These are phyloP conservation scores for Kryptopterus vitreolus DNA, from an alignment of 2,797 vertebrate species.

Conservation along the genomic window DNA sequence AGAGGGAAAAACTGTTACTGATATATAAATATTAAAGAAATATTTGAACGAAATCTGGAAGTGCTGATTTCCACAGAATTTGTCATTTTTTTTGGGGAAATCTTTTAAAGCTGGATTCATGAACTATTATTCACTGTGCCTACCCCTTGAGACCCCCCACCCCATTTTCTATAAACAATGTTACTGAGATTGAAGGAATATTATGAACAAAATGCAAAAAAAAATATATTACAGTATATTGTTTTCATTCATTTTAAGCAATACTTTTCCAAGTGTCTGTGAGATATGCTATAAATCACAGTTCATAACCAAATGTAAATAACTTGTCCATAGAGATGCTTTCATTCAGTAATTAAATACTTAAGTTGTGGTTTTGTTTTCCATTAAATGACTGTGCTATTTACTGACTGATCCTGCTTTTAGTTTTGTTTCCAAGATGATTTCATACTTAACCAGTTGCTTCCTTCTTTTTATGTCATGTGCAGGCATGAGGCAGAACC, in stretches of 20 bases:
- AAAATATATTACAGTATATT: constrained; percentile 35
- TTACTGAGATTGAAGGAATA: constrained; percentile 9
- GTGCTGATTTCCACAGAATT: not conserved
- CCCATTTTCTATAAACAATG: not conserved
- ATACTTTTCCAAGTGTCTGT: not conserved
- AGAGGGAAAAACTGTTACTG: not conserved
- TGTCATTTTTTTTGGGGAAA: constrained; percentile 7
- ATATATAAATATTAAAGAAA: not conserved
- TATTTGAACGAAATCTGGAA: not conserved
- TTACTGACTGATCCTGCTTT: not conserved
- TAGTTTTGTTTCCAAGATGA: not conserved
- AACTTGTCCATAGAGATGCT: constrained; percentile 71
- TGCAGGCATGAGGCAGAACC: not conserved
- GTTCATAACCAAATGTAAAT: constrained; percentile 74
- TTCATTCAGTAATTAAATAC: constrained; percentile 86
- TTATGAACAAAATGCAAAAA: constrained; percentile 24
- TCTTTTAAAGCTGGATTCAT: constrained; percentile 28
- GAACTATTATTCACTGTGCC: constrained; percentile 29
- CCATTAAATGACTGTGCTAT: not conserved
- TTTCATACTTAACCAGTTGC: not conserved
- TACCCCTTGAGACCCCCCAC: not conserved
- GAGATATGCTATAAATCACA: constrained; percentile 78
- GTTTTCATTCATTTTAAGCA: constrained; percentile 62
- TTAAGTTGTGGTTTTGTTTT: constrained; percentile 50
- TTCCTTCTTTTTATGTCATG: not conserved